Base-by-base conservation (phyloP, 2,888 invertebrate genomes). In the Poecilus cupreus region DNA sequence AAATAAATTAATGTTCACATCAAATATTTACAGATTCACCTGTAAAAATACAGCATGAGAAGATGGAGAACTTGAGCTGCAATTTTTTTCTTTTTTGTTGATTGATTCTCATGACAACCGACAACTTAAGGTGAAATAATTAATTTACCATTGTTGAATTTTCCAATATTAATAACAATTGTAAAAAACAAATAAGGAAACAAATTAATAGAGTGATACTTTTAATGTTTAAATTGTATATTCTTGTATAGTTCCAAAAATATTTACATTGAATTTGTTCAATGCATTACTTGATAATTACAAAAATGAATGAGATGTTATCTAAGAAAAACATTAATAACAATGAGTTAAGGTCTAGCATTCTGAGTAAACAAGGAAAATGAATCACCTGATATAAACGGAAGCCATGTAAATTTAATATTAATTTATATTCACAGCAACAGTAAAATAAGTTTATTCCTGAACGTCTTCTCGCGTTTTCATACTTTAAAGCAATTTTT, bases 351-450 rank as follows among this genome's bases (percentile, higher is more conserved):
- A 72, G n/a, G 24, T 24, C 72, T 46, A 46, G 13, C 72, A 72
- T 46, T 43, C n/a, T 80, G 37, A 51, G 80, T 70, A 80, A 80
- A 80, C 70, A 80, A 78, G 18, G 51, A 78, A 79, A 80, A 80
- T 80, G 80, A 80, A 80, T 80, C 80, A 80, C 80, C 80, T 80
- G 80, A 80, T 80, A 37, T 70, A 54, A 80, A 80, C 49, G 79
- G 80, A 80, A 80, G 80, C 80, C 80, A 80, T 80, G 80, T 54
- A 80, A 68, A 80, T 80, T 70, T 68, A 49, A 70, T 43, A 32
- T 54, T 76, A 76, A 77, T 77, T 57, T 60, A 32, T 57, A 77
- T 57, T 32, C 22, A 76, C 51, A 76, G 22, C 16, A 51, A 51
- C 20, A 26, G 18, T 18, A 22, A 16, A 24, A 57, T n/a, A n/a